Base-by-base conservation (phyloP, 2,888 invertebrate species). In the Colostygia pectinataria region DNA sequence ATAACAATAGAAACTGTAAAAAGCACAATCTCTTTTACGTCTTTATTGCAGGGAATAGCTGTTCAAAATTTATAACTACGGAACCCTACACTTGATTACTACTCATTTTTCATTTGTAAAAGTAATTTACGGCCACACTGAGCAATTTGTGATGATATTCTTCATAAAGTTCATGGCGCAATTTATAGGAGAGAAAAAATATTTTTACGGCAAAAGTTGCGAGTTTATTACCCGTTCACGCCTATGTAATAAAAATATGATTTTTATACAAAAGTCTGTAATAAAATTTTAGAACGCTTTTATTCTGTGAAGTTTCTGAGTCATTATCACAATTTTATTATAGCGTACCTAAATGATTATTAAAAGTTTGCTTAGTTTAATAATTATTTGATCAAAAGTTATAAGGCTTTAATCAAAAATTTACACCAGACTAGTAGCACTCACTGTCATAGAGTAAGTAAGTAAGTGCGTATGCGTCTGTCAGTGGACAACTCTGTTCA, bases 171-270 rank as follows among this genome's bases (percentile, higher is more conserved):
- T 46, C 37, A 46, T 37, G 24, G 24, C n/a, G 37, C 45, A 36
- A 41, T 46, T 42, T 52, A 46, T 39, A 20, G 32, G 29, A 28
- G 33, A 1, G 25, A 38, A 33, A 20, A 45, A 46, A 42, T 51
- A 52, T 39, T 52, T 44, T 46, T 38, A 52, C 33, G 37, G 25
- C 33, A n/a, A 46, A 45, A 51, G 41, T 51, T 51, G 9, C 14
- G 8, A 39, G 23, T 52, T 47, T 52, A 47, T 42, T 42, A 38
- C 42, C 32, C 33, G 24, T 52, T 46, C 37, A 38, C 37, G 38
- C 41, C 47, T 37, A 38, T 32, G 34, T 34, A 46, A 43, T 39
- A 43, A 52, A 46, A 38, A 42, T 31, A 43, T 34, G 32, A 33
- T 47, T 42, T 52, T 52, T 41, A 37, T 29, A 46, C 25, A 37